Evolutionary conservation across 2,113 vertebrate genomes (phyloP).

Genomic region (Syngnathoides biaculeatus): DNA sequence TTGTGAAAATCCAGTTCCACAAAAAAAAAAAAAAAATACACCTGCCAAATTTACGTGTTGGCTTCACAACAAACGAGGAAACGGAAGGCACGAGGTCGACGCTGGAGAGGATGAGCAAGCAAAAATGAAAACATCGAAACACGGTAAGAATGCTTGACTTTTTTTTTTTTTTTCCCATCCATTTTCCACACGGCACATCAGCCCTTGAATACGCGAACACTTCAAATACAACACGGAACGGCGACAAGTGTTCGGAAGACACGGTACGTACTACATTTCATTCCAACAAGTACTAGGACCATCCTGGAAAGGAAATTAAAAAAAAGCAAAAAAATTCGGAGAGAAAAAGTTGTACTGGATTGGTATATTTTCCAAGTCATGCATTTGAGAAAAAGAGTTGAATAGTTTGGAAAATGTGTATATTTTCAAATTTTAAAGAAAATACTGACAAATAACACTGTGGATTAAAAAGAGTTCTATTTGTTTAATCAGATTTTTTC

Average conservation of each 20-base stretch:
- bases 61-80: conserved; percentile 42
- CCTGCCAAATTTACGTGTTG: conserved; percentile 58
- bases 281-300: neutral
- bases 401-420: too few species aligned
- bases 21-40: too few species aligned
- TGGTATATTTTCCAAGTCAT: too few species aligned
- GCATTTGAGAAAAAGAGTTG: too few species aligned
- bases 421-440: too few species aligned
- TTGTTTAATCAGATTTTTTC: too few species aligned
- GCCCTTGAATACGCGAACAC: conserved; percentile 5
- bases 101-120: neutral
- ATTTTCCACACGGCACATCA: conserved; percentile 24
- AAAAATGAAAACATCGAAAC: too few species aligned
- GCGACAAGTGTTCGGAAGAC: conserved; percentile 25
- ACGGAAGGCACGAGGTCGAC: conserved; percentile 58
- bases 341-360: too few species aligned
- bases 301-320: neutral
- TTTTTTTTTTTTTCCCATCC: conserved; percentile 8
- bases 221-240: conserved; percentile 35
- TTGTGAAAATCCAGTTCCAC: conserved; percentile 75
- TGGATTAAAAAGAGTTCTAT: too few species aligned
- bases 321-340: neutral
- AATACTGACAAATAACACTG: too few species aligned
- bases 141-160: neutral
- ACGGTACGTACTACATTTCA: neutral